Conservation (phyloP, 2,113 vertebrate genomes). For the Calyptomena viridis region DNA sequence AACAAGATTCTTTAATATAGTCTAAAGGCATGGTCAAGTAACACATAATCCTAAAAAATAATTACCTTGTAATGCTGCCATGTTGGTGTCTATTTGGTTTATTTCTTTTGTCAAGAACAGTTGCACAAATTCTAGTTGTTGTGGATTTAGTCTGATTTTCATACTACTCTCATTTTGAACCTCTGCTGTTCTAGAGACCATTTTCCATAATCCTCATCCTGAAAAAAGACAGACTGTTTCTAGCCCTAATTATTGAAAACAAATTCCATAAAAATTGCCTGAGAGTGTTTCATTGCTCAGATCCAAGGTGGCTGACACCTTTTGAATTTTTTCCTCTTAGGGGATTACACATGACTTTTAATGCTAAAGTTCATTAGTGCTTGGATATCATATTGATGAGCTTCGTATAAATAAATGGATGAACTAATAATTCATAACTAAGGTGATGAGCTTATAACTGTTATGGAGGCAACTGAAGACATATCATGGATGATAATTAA, state of each 20-base stretch:
- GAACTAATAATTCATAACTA: background rate
- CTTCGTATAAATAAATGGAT: background rate
- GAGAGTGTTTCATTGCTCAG: background rate
- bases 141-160: background rate
- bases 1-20: background rate
- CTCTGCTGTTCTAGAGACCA: background rate
- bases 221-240: background rate
- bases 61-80: background rate
- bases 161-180: background rate
- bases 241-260: background rate
- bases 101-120: background rate
- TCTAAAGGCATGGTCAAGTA: background rate
- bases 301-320: background rate
- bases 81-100: background rate
- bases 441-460: slow-evolving; percentile 12
- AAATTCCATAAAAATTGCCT: background rate
- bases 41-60: background rate
- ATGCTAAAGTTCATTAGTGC: background rate
- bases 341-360: background rate
- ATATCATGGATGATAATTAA: background rate
- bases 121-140: background rate
- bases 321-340: background rate
- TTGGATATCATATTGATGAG: slow-evolving; percentile 31
- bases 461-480: background rate
- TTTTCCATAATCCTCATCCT: background rate